Evolutionary conservation across 2,797 vertebrate genomes (phyloP).

Genomic region (Micropoecilia bifurca): DNA sequence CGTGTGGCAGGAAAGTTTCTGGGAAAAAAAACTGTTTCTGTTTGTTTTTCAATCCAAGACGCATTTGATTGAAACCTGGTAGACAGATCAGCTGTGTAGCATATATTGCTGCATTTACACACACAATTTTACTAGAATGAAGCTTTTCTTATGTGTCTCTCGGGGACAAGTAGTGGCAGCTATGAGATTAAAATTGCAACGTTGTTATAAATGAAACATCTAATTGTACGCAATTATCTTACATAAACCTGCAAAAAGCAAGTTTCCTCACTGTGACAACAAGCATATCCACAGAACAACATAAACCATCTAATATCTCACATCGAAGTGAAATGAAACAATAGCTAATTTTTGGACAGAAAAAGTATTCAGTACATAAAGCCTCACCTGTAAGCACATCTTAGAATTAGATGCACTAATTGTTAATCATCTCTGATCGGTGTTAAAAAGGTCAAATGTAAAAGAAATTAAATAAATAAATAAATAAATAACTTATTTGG

Average conservation of each 20-base stretch:
- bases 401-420: background rate
- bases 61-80: background rate
- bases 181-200: background rate
- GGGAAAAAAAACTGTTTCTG: background rate
- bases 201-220: background rate
- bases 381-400: background rate
- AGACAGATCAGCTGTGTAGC: background rate
- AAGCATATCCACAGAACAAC: background rate
- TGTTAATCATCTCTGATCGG: background rate
- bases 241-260: background rate
- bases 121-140: background rate
- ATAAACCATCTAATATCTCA: background rate
- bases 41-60: background rate
- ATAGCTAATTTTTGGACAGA: background rate
- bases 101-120: background rate
- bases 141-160: background rate
- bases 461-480: background rate
- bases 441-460: background rate
- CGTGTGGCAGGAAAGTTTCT: background rate
- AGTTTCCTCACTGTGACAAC: conserved; percentile 1
- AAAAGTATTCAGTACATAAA: background rate
- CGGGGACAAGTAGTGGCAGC: background rate
- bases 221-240: background rate
- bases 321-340: background rate
- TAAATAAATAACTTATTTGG: background rate